Evolutionary conservation across 2,113 vertebrate species (phyloP).

Genomic region (Lophura nycthemera): DNA sequence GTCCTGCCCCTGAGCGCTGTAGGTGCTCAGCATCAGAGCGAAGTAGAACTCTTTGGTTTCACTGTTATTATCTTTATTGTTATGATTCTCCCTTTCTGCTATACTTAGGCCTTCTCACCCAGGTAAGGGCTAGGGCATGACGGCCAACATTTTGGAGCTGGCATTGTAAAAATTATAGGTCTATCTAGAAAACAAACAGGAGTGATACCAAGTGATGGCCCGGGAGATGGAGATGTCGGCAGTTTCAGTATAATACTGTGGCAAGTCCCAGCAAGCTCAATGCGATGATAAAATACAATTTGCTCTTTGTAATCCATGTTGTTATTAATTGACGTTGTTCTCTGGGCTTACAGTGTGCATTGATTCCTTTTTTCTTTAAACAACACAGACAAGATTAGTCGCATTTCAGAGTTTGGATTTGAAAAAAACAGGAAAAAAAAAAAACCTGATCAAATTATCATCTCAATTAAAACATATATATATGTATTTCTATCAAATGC

Average conservation of each 20-base stretch:
- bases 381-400: background rate
- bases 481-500: background rate
- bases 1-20: background rate
- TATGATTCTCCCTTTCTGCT: accelerated
- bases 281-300: background rate
- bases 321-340: background rate
- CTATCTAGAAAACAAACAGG: background rate
- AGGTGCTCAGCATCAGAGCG: background rate
- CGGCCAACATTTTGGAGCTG: background rate
- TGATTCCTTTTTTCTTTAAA: background rate
- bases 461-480: no score
- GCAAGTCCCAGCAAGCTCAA: background rate
- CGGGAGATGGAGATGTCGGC: background rate
- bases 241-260: background rate
- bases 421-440: background rate
- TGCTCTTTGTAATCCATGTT: background rate
- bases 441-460: no score
- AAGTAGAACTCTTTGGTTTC: background rate
- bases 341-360: background rate
- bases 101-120: background rate
- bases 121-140: background rate
- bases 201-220: background rate
- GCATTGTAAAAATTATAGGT: background rate
- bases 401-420: background rate
- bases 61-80: background rate